Conservation (phyloP, 2,888 invertebrate species). For the Pharmacophagus antenor region DNA sequence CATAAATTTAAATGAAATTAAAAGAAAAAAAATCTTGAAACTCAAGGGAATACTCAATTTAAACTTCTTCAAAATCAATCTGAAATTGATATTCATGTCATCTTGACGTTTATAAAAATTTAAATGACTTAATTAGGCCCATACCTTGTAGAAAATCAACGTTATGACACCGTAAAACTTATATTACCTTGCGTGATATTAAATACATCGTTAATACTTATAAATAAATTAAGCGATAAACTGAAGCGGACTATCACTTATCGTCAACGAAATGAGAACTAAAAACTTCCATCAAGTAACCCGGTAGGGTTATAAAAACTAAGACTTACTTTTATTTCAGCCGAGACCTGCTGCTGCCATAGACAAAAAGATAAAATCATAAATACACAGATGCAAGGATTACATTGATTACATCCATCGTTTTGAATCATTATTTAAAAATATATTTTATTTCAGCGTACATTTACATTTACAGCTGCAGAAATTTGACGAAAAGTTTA, state of each 20-base stretch:
- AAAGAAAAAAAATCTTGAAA: too few species aligned
- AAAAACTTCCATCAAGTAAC: too few species aligned
- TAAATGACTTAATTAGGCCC: not conserved
- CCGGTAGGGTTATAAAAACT: not conserved
- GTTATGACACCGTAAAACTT: slow-evolving; percentile 4
- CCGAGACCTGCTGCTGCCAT: too few species aligned
- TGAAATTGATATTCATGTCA: not conserved
- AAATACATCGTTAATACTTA: slow-evolving; percentile 7
- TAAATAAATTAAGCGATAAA: not conserved
- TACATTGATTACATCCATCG: too few species aligned
- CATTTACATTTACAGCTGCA: too few species aligned
- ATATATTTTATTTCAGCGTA: too few species aligned
- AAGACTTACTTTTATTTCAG: too few species aligned
- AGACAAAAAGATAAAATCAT: too few species aligned
- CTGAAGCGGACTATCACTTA: not conserved
- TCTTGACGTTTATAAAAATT: not conserved
- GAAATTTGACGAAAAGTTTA: too few species aligned
- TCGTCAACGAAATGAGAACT: not conserved
- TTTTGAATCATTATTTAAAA: too few species aligned
- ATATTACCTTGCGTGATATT: slow-evolving; percentile 5
- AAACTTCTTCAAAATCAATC: not conserved
- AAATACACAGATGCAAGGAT: too few species aligned
- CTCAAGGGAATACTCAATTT: not conserved
- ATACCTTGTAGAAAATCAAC: slow-evolving; percentile 1
- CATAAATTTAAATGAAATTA: too few species aligned